phyloP scores from a whole-genome alignment of 2,888 invertebrate species.

The Fragum fragum region DNA sequence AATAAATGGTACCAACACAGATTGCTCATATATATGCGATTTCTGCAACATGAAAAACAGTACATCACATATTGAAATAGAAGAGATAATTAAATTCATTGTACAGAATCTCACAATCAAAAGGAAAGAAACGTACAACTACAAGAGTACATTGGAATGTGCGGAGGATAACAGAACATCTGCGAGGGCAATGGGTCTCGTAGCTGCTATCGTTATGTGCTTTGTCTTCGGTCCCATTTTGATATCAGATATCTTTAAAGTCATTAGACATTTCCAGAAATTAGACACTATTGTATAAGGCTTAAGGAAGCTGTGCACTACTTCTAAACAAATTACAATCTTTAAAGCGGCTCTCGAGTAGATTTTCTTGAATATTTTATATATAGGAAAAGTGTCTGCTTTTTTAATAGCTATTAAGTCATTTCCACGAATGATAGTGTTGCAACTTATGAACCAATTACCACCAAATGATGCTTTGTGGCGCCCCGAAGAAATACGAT shows the following conservation, averaged over 20 bases:
- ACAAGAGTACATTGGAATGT: slow-evolving; percentile 7
- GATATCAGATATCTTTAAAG: not conserved
- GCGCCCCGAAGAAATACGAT: too few species aligned
- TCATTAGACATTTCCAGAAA: not conserved
- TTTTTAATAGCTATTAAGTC: too few species aligned
- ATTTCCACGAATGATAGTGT: too few species aligned
- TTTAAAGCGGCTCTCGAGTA: too few species aligned
- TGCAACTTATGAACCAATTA: too few species aligned
- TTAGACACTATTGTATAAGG: too few species aligned
- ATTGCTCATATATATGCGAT: not conserved
- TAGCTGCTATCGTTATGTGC: slow-evolving; percentile 18
- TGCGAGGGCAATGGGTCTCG: slow-evolving; percentile 9
- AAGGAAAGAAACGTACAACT: slow-evolving; percentile 1
- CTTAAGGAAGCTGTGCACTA: too few species aligned
- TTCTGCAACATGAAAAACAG: not conserved
- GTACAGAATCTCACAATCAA: slow-evolving; percentile 4
- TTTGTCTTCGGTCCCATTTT: slow-evolving; percentile 9
- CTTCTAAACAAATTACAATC: too few species aligned
- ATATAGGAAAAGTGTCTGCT: too few species aligned
- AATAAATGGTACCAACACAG: not conserved
- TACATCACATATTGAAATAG: not conserved
- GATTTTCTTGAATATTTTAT: too few species aligned
- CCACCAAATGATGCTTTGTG: too few species aligned
- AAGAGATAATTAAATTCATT: not conserved
- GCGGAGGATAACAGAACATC: slow-evolving; percentile 5